Base-by-base conservation (phyloP, 2,113 vertebrate species). In the Leptosomus discolor region DNA sequence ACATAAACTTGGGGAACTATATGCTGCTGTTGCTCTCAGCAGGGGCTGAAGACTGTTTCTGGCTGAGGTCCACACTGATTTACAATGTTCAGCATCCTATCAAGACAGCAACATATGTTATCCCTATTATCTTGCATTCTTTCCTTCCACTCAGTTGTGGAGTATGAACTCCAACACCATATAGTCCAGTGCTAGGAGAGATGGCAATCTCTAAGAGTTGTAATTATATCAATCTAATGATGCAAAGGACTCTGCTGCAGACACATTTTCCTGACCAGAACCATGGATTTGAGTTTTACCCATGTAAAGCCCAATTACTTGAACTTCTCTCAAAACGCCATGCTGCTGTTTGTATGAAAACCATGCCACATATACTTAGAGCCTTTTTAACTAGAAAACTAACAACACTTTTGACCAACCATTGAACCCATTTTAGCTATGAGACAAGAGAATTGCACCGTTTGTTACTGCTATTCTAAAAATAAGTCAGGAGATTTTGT, bases 71-170 rank as follows among this genome's bases (percentile, higher is more conserved):
- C 84, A 95, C 57, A 41, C 50, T 89, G 92, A 96, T 96, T 97
- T 95, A 96, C 92, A 94, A 48, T 63, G 63, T 77, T 95, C 86
- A 95, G 86, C 92, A 95, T 87, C 83, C 89, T 94, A 96, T 85
- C 89, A 91, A 95, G 91, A 87, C 48, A 94, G 80, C 45, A 78
- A 92, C 84, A 94, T 80, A 50, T 94, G 53, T 73, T 97, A 95
- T 91, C 95, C 73, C 79, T 89, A 96, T 95, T 94, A 91, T 73
- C 61, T 64, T 92, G 69, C 84, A 94, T 90, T 90, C 61, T 85
- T 96, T 86, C 64, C 48, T 91, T 95, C 73, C 73, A 89, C 24
- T 75, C 69, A 79, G 3, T 92, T 70, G 30, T 64, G 76, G 43
- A 79, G 7, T 37, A 86, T 68, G 0, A 1, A 64, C 68, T 89